These are phyloP conservation scores for Ellobium chinense DNA, from an alignment of 2,888 invertebrate species.

Conservation along the genomic window DNA sequence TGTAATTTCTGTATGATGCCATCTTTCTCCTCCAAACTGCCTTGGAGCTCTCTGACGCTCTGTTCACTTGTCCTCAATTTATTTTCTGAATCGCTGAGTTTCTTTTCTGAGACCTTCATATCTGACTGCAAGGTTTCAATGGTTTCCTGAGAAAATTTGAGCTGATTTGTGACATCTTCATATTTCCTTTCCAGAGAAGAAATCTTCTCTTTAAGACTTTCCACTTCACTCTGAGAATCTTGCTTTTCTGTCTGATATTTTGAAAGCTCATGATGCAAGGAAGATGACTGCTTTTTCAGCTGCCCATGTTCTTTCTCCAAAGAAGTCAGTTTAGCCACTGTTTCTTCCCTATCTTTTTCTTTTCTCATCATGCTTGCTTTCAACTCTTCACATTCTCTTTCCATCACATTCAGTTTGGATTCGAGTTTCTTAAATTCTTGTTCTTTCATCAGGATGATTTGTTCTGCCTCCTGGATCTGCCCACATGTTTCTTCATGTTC, in stretches of 20 bases:
- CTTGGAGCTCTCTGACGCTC: slow-evolving; percentile 9
- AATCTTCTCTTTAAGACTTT: slow-evolving; percentile 2
- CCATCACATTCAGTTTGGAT: not conserved
- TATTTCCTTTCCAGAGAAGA: not conserved
- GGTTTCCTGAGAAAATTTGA: slow-evolving; percentile 50
- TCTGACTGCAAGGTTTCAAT: slow-evolving; percentile 32
- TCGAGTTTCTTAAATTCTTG: slow-evolving; percentile 33
- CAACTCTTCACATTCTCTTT: slow-evolving; percentile 6
- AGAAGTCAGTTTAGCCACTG: slow-evolving; percentile 18
- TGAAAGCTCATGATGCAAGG: slow-evolving; percentile 14
- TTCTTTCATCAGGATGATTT: slow-evolving; percentile 25
- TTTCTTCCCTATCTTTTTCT: slow-evolving; percentile 19
- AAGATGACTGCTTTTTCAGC: slow-evolving; percentile 2
- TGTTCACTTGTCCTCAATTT: slow-evolving; percentile 21
- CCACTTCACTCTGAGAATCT: not conserved
- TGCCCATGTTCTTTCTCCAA: slow-evolving; percentile 23
- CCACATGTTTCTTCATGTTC: not conserved
- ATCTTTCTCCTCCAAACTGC: slow-evolving; percentile 39
- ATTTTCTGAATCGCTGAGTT: not conserved
- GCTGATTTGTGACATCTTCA: slow-evolving; percentile 3
- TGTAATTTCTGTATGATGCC: not conserved
- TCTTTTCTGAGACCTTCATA: slow-evolving; percentile 18
- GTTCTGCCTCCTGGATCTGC: slow-evolving; percentile 13
- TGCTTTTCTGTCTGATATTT: slow-evolving; percentile 18
- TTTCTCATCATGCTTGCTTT: not conserved